Evolutionary conservation across 2,797 vertebrate genomes (phyloP), one percentile per base, ranked within the genome.

Genomic region (Tapera naevia): DNA sequence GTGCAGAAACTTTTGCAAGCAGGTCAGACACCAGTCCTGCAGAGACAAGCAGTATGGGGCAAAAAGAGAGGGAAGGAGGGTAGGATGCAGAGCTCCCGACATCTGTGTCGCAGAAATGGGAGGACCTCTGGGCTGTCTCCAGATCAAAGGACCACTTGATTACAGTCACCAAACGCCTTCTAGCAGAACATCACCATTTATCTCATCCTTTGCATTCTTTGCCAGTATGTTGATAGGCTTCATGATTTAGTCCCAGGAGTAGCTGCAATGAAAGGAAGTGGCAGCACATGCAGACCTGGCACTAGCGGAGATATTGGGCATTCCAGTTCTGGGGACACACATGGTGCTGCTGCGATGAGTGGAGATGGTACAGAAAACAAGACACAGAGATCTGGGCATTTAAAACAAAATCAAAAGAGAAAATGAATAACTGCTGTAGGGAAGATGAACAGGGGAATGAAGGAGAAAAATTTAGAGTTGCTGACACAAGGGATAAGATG

Each of bases 71-170:
- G 28, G 56, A 84, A 91, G 48, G 12, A 80, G 28, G 33, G 56
- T 33, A 84, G 61, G 48, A 91, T 33, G 39, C 67, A 79, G 60
- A 88, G 28, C 56, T 80, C 56, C 74, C 82, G 46, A 87, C 94
- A 96, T 95, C 95, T 96, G 88, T 67, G 67, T 30, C 0, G 5
- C 94, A 95, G 92, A 95, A 76, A 74, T 73, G 33, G 56, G 79
- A n/a, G 67, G 83, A 93, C 90, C 74, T 91, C 78, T 56, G 13
- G 43, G 43, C 33, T 81, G 45, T 80, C 73, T 95, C 64, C 78
- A 92, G 94, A 95, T 95, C 96, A 96, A 96, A 96, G 76, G 53
- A 92, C 32, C 71, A 66, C 35, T 94, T 82, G 86, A 96, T 61
- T 95, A 74, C 88, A 94, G 86, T 82, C 92, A 95, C 78, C 56